These are phyloP conservation scores for Mugil cephalus DNA, from an alignment of 2,113 vertebrate genomes.

Conservation along the genomic window DNA sequence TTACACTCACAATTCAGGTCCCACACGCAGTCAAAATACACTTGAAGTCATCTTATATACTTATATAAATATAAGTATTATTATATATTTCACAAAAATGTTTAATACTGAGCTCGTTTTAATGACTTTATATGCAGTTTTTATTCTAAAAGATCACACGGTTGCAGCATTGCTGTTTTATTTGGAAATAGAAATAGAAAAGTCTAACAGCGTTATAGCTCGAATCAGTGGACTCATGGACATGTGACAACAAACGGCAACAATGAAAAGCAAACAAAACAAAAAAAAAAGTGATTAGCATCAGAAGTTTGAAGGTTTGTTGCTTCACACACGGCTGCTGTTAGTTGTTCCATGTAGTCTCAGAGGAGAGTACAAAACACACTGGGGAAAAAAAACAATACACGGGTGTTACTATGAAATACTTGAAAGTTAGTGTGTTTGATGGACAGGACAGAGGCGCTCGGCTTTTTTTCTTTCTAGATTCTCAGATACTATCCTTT, in stretches of 20 bases:
- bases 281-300: conserved; percentile 15
- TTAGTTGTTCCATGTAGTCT: conserved; percentile 5
- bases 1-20: too few relatives aligned
- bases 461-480: not conserved
- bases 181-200: too few relatives aligned
- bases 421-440: not conserved
- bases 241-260: not conserved
- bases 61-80: too few relatives aligned
- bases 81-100: too few relatives aligned
- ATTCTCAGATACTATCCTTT: conserved; percentile 5
- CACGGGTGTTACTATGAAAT: conserved; percentile 1
- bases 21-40: too few relatives aligned
- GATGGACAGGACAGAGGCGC: not conserved
- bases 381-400: not conserved
- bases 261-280: not conserved
- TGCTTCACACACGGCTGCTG: not conserved
- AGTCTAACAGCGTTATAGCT: too few relatives aligned
- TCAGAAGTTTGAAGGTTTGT: not conserved
- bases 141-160: too few relatives aligned
- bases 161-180: too few relatives aligned
- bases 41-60: too few relatives aligned
- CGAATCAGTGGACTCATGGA: too few relatives aligned
- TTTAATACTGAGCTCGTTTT: too few relatives aligned
- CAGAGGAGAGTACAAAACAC: conserved; percentile 18
- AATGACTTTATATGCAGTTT: too few relatives aligned